These are phyloP conservation scores for Xerus inauris DNA, from an alignment of 2,113 vertebrate species.

Conservation along the genomic window DNA sequence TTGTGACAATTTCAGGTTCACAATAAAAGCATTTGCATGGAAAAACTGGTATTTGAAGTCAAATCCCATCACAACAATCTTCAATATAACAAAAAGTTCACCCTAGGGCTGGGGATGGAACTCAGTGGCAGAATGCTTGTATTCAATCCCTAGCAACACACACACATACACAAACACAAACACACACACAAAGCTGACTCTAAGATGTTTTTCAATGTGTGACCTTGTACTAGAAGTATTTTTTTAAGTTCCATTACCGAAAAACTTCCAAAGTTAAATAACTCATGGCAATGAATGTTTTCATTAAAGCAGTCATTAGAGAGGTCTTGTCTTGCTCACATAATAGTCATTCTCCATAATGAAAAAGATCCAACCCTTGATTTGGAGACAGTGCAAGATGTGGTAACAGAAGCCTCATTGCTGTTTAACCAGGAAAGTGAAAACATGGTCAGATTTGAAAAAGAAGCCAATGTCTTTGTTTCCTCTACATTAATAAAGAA, in stretches of 20 bases:
- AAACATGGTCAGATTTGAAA: not conserved
- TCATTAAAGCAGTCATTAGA: slow-evolving; percentile 40
- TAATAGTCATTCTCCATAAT: not conserved
- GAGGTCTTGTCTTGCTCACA: not conserved
- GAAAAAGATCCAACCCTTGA: not conserved
- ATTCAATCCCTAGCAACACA: too few relatives aligned
- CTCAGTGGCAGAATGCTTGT: too few relatives aligned
- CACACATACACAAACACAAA: too few relatives aligned
- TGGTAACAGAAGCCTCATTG: not conserved
- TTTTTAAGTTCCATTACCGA: not conserved
- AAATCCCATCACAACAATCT: not conserved
- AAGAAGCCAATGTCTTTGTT: not conserved
- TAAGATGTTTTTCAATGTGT: not conserved
- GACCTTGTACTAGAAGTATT: not conserved
- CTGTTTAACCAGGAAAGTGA: not conserved
- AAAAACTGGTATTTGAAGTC: slow-evolving; percentile 7
- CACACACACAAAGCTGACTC: not conserved
- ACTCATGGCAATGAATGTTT: not conserved
- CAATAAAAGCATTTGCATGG: slow-evolving; percentile 6
- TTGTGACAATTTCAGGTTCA: not conserved
- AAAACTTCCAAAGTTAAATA: not conserved
- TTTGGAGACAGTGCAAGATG: not conserved
- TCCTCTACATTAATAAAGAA: not conserved
- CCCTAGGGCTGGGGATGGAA: too few relatives aligned
- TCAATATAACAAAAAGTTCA: not conserved